Evolutionary conservation across 2,797 vertebrate species (phyloP).

Genomic region (Platalea minor): DNA sequence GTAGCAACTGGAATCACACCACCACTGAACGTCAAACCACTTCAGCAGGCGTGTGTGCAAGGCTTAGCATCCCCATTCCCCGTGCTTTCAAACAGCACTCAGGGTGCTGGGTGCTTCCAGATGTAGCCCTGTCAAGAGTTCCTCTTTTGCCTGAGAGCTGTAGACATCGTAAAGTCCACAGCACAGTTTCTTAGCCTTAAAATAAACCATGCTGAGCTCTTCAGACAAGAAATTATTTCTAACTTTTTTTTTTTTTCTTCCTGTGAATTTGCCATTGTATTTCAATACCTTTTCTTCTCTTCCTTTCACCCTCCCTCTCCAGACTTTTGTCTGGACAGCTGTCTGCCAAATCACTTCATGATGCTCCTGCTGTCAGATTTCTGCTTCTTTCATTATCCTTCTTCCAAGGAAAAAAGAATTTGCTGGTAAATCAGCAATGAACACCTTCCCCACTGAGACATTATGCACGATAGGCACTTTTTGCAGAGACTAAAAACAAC

Average conservation of each 20-base stretch:
- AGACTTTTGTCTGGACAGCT: slow-evolving; percentile 19
- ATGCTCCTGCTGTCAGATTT: slow-evolving; percentile 43
- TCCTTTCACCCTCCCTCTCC: neutral
- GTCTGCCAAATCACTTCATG: slow-evolving; percentile 23
- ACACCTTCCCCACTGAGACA: slow-evolving; percentile 21
- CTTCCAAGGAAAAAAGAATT: slow-evolving; percentile 34
- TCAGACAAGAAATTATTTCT: neutral
- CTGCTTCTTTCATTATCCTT: slow-evolving; percentile 55
- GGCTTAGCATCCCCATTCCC: rapidly evolving
- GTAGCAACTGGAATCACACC: neutral
- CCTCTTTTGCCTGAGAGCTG: neutral
- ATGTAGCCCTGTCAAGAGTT: neutral
- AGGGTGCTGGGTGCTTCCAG: neutral
- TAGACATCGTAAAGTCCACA: neutral
- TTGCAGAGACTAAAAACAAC: slow-evolving; percentile 44
- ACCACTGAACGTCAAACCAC: neutral
- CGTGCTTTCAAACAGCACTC: neutral
- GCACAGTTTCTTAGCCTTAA: neutral
- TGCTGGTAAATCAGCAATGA: slow-evolving; percentile 44
- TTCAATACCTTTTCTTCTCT: neutral
- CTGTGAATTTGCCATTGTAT: neutral
- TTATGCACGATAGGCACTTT: neutral
- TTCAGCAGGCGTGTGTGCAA: rapidly evolving
- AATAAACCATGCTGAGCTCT: slow-evolving; percentile 1
- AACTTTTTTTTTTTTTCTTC: neutral